Base-by-base conservation (phyloP, 2,888 invertebrate species). In the Oasisia sp. region DNA sequence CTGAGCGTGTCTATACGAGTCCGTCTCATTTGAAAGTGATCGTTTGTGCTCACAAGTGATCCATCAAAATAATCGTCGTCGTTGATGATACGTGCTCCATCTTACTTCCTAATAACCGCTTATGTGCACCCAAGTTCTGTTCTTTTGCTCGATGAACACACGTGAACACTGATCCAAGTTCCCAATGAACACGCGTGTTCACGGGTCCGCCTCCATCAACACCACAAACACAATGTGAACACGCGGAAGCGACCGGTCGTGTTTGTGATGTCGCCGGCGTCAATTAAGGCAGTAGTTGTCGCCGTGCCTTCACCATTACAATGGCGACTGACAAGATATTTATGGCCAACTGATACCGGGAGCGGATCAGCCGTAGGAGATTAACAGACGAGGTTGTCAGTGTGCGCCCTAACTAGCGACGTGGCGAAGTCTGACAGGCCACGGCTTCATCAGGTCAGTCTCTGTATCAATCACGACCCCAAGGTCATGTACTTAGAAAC, bases 221-320 rank as follows among this genome's bases (percentile, higher is more conserved):
- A 74, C 19, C 1, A 27, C 19, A 74, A 74, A 74, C 27, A 7
- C 74, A 27, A 27, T 27, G n/a, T 14, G 5, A 27, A 19, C 19
- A 74, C 19, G 74, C 74, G 27, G 74, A 27, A 74, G 5, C 27
- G 74, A 74, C 74, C 14, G 50, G 50, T 12, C 50, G 27, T 19
- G 74, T 74, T 14, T 74, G 27, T 27, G 74, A 27, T 74, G 74
- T 74, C 74, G 50, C 50, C 50, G 9, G 11, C 50, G 74, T 74
- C 74, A 74, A 74, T 74, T 74, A 74, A 74, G 74, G 74, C 74
- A 74, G 27, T 74, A 74, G 74, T 74, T 74, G 74, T 74, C 19
- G 74, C 74, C 14, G 27, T 27, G 27, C 1, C 4, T 74, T 74
- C 74, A 74, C 74, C 5, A 74, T 74, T 27, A 74, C 19, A 74